Evolutionary conservation across 2,888 invertebrate genomes (phyloP), one percentile per base, ranked within the genome.

Genomic region (Volucella inanis): DNA sequence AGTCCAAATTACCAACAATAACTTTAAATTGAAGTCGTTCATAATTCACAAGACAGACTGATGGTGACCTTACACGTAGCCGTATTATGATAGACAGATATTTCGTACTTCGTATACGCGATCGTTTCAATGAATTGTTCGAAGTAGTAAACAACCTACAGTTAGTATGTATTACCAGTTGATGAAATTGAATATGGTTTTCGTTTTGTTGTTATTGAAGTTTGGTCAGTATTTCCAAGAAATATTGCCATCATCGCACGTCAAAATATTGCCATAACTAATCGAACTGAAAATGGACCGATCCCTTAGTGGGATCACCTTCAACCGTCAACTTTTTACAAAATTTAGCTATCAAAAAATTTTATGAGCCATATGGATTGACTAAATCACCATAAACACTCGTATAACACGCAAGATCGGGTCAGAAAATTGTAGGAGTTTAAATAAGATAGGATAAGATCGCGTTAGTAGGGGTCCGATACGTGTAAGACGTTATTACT

Each of bases 361-460:
- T 91, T 91, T 91, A 91, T 90, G 91, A 91, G 90, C 89, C 90
- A 90, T 90, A 91, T 90, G 91, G 90, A 90, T 77, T 82, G 91
- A 91, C 91, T 91, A 91, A 91, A 91, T 91, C 91, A 90, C 91
- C 90, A 91, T 91, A 91, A 91, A 91, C 91, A 91, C 91, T 90
- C 90, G 68, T 72, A 81, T 76, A 85, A 77, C 81, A 81, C 81
- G 85, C 81, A 76, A 81, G 70, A 71, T 70, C 67, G 71, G 31
- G 6, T 31, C 31, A 31, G 6, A 4, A 31, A 31, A 64, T 65
- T 15, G 62, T 41, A 55, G 12, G 49, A 45, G 70, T 31, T 31
- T 4, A 6, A 31, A 31, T 31, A 31, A 55, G 41, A 38, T 52
- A 38, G 50, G 38, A 22, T 11, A 50, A 54, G 45, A 59, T 62